Percentiles rank a stretch among this genome's conserved stretches.
phyloP scores from a whole-genome alignment of 2,888 invertebrate genomes.

The Lysandra bellargus region DNA sequence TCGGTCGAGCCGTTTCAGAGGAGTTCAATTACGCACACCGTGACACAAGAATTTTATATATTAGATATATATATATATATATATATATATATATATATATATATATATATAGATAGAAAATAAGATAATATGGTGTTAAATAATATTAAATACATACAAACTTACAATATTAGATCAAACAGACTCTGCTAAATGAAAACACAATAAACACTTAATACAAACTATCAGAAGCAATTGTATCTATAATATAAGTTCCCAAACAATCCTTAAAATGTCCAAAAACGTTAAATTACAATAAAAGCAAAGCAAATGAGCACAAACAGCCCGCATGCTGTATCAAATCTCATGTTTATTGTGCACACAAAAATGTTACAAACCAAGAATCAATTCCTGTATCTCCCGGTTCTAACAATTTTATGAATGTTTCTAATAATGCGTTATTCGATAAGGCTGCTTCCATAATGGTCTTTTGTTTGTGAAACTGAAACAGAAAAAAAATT shows the following conservation, averaged over 20 bases:
- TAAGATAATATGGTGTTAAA: no score
- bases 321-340: slow-evolving; percentile 66
- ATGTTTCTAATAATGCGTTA: slow-evolving; percentile 51
- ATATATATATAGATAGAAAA: no score
- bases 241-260: slow-evolving; percentile 7
- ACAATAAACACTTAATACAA: background rate
- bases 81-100: no score
- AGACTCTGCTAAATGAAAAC: background rate
- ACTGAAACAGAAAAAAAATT: background rate
- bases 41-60: no score
- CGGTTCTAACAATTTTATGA: slow-evolving; percentile 56
- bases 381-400: slow-evolving; percentile 62
- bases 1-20: no score
- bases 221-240: slow-evolving; percentile 3
- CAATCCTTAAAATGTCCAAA: slow-evolving; percentile 1
- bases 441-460: slow-evolving; percentile 49
- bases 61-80: no score
- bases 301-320: slow-evolving; percentile 57
- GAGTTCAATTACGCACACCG: no score
- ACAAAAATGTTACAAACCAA: slow-evolving; percentile 58
- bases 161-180: no score
- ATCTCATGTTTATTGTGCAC: slow-evolving; percentile 49
- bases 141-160: no score
- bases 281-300: slow-evolving; percentile 38
- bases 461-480: slow-evolving; percentile 30